A percentile compares a stretch with the other conserved stretches of the same genome.
Conservation (phyloP, 2,888 invertebrate genomes). For the Chesias legatella region DNA sequence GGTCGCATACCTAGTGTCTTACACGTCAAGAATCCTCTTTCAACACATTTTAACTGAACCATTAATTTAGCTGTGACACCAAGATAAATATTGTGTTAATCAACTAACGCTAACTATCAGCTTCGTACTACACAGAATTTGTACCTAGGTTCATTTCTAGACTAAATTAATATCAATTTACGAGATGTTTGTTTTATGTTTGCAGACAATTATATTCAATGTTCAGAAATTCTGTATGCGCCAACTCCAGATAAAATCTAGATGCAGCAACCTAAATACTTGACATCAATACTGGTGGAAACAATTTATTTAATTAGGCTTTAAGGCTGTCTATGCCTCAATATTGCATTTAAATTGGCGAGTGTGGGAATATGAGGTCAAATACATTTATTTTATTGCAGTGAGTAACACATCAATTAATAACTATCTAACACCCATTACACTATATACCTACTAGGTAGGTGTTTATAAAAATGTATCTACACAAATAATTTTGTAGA, state of each 20-base stretch:
- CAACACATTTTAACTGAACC: no score
- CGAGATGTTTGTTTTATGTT: conserved; percentile 65
- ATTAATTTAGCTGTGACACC: conserved; percentile 13
- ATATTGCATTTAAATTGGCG: conserved; percentile 19
- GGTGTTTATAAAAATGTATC: no score
- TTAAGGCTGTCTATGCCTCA: conserved; percentile 13
- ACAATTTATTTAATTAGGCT: conserved; percentile 14
- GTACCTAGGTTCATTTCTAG: conserved; percentile 57
- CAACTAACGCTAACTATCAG: conserved; percentile 41
- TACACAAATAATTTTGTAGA: no score
- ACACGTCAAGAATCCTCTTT: no score
- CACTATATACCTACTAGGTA: no score
- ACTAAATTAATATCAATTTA: conserved; percentile 70
- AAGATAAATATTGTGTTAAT: conserved; percentile 32
- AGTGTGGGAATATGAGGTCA: conserved; percentile 14
- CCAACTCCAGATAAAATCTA: conserved; percentile 38
- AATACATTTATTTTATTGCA: conserved; percentile 12
- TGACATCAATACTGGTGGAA: conserved; percentile 19
- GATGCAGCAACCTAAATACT: conserved; percentile 42
- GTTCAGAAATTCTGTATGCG: conserved; percentile 49
- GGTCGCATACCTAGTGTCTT: no score
- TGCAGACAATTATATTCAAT: conserved; percentile 67
- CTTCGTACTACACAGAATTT: conserved; percentile 39
- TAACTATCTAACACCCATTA: no score
- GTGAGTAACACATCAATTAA: no score